Conservation (phyloP, 1,140 invertebrate genomes). For the Steinernema khuongi region DNA sequence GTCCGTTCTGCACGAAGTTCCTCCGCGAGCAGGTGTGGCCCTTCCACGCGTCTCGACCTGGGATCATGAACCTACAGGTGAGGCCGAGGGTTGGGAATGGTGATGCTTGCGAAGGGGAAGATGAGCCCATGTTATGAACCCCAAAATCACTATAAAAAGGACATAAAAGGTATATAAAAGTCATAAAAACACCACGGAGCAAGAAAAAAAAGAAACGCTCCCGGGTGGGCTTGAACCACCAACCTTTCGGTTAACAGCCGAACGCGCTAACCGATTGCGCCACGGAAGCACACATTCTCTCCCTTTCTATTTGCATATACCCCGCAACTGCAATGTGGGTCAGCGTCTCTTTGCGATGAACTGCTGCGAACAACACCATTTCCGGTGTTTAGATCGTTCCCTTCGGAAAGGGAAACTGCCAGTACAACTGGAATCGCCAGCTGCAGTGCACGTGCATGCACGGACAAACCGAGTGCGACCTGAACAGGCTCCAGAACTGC, state of each 20-base stretch:
- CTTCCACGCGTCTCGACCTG: conserved; percentile 33
- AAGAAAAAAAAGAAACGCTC: conserved; percentile 25
- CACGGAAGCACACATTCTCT: conserved; percentile 15
- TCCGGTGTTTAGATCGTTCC: conserved; percentile 31
- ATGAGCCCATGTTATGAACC: not conserved
- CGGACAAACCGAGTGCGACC: conserved; percentile 35
- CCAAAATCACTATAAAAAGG: not conserved
- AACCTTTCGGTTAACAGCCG: conserved; percentile 31
- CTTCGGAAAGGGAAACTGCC: conserved; percentile 39
- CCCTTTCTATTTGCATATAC: too few relatives aligned
- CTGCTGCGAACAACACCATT: not conserved
- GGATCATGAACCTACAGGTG: conserved; percentile 40
- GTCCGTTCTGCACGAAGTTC: conserved; percentile 35
- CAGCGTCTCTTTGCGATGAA: too few relatives aligned
- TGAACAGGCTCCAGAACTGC: conserved; percentile 37
- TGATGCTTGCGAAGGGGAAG: too few relatives aligned
- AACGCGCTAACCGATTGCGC: conserved; percentile 30
- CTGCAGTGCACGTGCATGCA: conserved; percentile 41
- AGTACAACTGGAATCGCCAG: conserved; percentile 36
- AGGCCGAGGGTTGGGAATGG: too few relatives aligned
- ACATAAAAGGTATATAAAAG: conserved; percentile 14
- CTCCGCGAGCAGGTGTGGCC: conserved; percentile 39
- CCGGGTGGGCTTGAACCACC: conserved; percentile 24
- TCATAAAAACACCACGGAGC: conserved; percentile 34
- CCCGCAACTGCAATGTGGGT: too few relatives aligned